phyloP scores from a whole-genome alignment of 1,140 invertebrate species.

The Drosophila pseudoobscura region DNA sequence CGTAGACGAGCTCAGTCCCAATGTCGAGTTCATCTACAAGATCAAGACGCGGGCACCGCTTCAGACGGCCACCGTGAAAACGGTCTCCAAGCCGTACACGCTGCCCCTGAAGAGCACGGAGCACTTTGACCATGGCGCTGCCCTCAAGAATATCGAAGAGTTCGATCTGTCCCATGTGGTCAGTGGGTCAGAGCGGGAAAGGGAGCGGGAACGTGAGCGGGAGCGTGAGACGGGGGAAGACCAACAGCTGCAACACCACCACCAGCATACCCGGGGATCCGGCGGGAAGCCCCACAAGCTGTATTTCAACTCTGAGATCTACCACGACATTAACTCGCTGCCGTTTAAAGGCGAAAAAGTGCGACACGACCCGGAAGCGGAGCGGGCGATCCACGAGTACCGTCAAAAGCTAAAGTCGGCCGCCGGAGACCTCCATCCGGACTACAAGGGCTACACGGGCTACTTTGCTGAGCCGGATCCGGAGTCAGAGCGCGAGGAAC shows the following conservation, averaged over 20 bases:
- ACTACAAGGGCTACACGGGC: conserved; percentile 74
- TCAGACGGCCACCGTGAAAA: conserved; percentile 79
- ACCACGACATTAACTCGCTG: conserved; percentile 81
- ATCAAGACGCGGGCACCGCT: conserved; percentile 76
- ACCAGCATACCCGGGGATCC: not conserved
- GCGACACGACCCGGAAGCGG: conserved; percentile 22
- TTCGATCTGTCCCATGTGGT: conserved; percentile 79
- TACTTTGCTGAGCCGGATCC: conserved; percentile 73
- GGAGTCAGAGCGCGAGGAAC: conserved; percentile 24
- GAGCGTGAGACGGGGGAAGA: conserved; percentile 23
- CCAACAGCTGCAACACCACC: too few species aligned
- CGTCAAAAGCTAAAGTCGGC: conserved; percentile 63
- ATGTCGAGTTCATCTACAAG: conserved; percentile 81
- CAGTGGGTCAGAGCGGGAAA: conserved; percentile 40
- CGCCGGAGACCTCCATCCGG: conserved; percentile 42
- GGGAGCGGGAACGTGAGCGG: conserved; percentile 26
- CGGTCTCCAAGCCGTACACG: conserved; percentile 75
- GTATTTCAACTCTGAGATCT: conserved; percentile 80
- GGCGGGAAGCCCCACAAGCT: conserved; percentile 67
- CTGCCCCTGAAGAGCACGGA: conserved; percentile 66
- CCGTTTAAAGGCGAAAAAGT: conserved; percentile 69
- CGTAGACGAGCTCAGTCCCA: conserved; percentile 59
- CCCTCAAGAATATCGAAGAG: conserved; percentile 76
- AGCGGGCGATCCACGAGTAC: conserved; percentile 53
- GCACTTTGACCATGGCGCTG: conserved; percentile 75